These are phyloP conservation scores for Halcyon senegalensis DNA, from an alignment of 2,113 vertebrate genomes.

Conservation along the genomic window DNA sequence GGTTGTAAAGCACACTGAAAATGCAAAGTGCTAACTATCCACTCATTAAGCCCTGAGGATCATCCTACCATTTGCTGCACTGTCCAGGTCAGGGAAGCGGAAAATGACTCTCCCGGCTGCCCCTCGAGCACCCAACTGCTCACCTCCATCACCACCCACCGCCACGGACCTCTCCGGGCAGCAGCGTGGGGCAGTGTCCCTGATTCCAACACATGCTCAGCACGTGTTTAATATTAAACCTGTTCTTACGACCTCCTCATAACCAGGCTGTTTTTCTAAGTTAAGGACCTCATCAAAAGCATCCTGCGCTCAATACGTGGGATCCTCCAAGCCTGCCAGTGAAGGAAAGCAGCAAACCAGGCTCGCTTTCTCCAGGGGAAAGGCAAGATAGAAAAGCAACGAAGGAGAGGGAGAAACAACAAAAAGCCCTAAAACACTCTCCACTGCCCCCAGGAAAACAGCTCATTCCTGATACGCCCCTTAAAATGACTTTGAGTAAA, in stretches of 20 bases:
- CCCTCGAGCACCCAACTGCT: neutral
- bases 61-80: neutral
- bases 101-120: neutral
- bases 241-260: neutral
- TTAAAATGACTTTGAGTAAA: neutral
- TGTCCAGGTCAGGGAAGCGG: neutral
- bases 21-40: neutral
- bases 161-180: neutral
- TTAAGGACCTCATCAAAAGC: neutral
- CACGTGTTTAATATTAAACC: neutral
- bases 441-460: neutral
- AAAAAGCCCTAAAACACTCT: neutral
- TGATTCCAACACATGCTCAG: neutral
- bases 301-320: neutral
- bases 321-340: neutral
- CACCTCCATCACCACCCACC: neutral
- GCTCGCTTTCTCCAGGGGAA: neutral
- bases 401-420: neutral
- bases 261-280: neutral
- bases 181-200: fast-evolving
- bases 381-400: neutral
- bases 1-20: constrained; percentile 14
- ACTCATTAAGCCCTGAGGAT: neutral
- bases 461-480: neutral
- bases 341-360: neutral